Base-by-base conservation (phyloP, 2,113 vertebrate genomes). In the Tamias sibiricus region DNA sequence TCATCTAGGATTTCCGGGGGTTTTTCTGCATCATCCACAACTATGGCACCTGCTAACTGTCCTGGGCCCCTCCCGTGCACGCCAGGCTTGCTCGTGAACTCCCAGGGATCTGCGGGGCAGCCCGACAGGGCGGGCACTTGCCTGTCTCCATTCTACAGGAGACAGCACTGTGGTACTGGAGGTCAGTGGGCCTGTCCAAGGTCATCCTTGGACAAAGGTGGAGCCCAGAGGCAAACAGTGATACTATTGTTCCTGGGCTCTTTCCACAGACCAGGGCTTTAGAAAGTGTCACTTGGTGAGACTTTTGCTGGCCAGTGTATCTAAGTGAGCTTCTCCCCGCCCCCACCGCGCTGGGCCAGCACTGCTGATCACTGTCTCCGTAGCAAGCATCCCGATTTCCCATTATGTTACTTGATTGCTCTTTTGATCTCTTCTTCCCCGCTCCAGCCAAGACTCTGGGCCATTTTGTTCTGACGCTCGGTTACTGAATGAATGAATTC, bases 181-280 rank as follows among this genome's bases (percentile, higher is more conserved):
- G 28, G 37, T 72, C 75, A 37, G 16, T 19, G 6, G 69, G 74
- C 74, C 72, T 35, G 85, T 64, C 86, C 72, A 95, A 94, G 95
- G 88, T 85, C 90, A 42, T 22, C 28, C 20, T 66, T 37, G 69
- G 37, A 32, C 80, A 87, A 47, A 20, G 14, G 14, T 3, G 13
- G 54, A 71, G 52, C 76, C 69, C 8, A 16, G n/a, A 64, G 13
- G 52, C 12, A 14, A 62, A 92, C 37, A 92, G 93, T 3, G 1
- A 9, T 24, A 17, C 66, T 4, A 20, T 47, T 93, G 92, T 84
- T 76, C 6, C 64, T 62, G 40, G 54, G 68, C 47, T 57, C 42
- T 89, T 22, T 16, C n/a, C 6, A 6, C 16, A 71, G 76, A 37
- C 24, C 28, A 5, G 77, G 22, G 47, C 9, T 64, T 72, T 57